Conservation (phyloP, 2,888 invertebrate species). For the Eupithecia inturbata region DNA sequence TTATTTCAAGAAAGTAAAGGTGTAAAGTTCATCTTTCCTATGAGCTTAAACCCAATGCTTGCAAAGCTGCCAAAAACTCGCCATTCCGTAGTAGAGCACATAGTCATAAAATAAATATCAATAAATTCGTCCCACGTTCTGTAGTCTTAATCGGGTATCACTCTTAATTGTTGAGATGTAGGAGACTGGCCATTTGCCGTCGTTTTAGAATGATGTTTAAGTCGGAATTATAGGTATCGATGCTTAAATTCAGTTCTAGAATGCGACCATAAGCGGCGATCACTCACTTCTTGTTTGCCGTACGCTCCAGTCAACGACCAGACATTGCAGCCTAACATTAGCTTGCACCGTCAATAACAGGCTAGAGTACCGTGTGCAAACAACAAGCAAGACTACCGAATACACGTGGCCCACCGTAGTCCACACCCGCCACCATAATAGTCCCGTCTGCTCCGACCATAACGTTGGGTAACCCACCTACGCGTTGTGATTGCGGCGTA, state of each 20-base stretch:
- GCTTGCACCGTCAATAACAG: not conserved
- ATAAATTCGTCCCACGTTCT: too few relatives aligned
- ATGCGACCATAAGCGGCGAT: not conserved
- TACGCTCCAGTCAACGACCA: not conserved
- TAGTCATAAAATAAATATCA: too few relatives aligned
- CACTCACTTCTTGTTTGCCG: not conserved
- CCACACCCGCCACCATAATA: not conserved
- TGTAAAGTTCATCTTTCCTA: not conserved
- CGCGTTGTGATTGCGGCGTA: constrained; percentile 69
- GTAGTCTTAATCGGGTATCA: too few relatives aligned
- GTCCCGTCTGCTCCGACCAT: not conserved
- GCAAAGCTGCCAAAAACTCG: not conserved
- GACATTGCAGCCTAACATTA: not conserved
- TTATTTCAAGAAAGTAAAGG: not conserved
- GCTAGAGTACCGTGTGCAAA: not conserved
- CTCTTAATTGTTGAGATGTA: not conserved
- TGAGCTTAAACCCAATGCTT: not conserved
- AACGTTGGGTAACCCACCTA: constrained; percentile 47
- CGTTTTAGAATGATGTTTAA: not conserved
- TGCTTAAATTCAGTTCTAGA: not conserved
- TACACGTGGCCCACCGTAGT: not conserved
- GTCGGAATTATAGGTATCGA: not conserved
- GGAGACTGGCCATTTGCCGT: not conserved
- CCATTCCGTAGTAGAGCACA: too few relatives aligned
- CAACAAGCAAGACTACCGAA: not conserved